These are phyloP conservation scores for Channallabes apus DNA, from an alignment of 2,797 vertebrate genomes.

Conservation along the genomic window DNA sequence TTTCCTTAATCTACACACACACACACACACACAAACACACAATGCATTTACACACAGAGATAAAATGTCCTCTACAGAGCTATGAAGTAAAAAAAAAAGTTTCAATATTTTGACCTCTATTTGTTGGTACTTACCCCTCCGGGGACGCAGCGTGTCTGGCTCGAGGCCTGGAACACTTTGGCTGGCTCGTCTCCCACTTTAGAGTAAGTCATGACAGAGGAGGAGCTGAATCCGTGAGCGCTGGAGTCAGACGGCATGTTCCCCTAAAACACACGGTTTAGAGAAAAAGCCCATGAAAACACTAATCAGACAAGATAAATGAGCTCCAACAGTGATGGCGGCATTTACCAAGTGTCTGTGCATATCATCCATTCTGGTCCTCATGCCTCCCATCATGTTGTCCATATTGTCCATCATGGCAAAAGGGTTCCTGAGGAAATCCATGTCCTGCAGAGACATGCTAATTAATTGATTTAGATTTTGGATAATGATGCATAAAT, in stretches of 20 bases:
- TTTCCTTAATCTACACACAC: slow-evolving; percentile 84
- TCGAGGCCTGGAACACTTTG: slow-evolving; percentile 88
- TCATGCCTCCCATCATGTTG: slow-evolving; percentile 82
- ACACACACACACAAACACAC: background rate
- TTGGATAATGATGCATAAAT: no score
- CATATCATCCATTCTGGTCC: slow-evolving; percentile 80
- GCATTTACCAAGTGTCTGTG: slow-evolving; percentile 63
- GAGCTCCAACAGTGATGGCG: background rate
- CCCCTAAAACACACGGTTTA: slow-evolving; percentile 69
- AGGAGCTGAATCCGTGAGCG: slow-evolving; percentile 86
- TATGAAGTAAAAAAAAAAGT: background rate
- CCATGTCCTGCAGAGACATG: slow-evolving; percentile 59
- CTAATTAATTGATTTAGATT: background rate
- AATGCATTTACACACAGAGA: background rate
- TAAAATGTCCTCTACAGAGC: background rate
- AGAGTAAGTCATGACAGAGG: slow-evolving; percentile 90
- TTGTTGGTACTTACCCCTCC: slow-evolving; percentile 83
- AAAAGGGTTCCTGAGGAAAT: slow-evolving; percentile 48
- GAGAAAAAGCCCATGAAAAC: background rate
- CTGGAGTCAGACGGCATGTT: slow-evolving; percentile 73
- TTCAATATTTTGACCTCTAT: background rate
- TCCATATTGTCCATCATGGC: slow-evolving; percentile 65
- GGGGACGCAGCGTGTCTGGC: slow-evolving; percentile 82
- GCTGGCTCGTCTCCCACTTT: slow-evolving; percentile 86
- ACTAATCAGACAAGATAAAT: background rate